Percentiles rank a stretch among this genome's conserved stretches.
phyloP scores from a whole-genome alignment of 2,888 invertebrate species.

The Atrina japonica region DNA sequence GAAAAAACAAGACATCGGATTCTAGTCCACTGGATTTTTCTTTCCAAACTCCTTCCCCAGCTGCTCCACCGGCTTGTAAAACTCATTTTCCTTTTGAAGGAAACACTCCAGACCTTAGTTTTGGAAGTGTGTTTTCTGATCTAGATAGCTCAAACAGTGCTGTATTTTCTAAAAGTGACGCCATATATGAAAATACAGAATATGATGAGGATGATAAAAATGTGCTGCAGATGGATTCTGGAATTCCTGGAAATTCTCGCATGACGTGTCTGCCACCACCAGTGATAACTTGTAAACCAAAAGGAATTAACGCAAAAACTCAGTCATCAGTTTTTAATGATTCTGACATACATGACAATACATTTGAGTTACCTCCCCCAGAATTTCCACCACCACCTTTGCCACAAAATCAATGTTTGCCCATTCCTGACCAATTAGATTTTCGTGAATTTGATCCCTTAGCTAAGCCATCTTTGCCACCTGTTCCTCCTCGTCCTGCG shows the following conservation, averaged over 20 bases:
- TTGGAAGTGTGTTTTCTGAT: not conserved
- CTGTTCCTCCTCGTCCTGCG: conserved; percentile 26
- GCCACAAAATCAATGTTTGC: conserved; percentile 23
- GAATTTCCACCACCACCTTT: conserved; percentile 55
- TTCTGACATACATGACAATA: no score
- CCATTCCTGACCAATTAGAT: conserved; percentile 11
- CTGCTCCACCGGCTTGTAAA: conserved; percentile 15
- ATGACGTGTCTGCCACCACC: not conserved
- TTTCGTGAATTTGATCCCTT: conserved; percentile 52
- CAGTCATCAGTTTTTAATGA: no score
- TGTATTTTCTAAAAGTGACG: not conserved
- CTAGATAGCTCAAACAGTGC: not conserved
- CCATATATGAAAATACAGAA: conserved; percentile 16
- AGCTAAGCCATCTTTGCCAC: conserved; percentile 44
- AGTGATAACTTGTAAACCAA: not conserved
- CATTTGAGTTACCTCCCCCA: conserved; percentile 27
- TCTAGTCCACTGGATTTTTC: no score
- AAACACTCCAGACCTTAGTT: not conserved
- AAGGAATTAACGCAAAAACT: no score
- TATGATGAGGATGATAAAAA: not conserved
- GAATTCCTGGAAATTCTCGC: not conserved
- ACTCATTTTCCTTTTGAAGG: conserved; percentile 26
- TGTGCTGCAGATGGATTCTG: no score
- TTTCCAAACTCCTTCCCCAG: conserved; percentile 2
- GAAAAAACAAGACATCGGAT: not conserved